Percentiles rank a stretch among this genome's conserved stretches.
Conservation (phyloP, 2,113 vertebrate genomes). For the Sinocyclocheilus grahami region DNA sequence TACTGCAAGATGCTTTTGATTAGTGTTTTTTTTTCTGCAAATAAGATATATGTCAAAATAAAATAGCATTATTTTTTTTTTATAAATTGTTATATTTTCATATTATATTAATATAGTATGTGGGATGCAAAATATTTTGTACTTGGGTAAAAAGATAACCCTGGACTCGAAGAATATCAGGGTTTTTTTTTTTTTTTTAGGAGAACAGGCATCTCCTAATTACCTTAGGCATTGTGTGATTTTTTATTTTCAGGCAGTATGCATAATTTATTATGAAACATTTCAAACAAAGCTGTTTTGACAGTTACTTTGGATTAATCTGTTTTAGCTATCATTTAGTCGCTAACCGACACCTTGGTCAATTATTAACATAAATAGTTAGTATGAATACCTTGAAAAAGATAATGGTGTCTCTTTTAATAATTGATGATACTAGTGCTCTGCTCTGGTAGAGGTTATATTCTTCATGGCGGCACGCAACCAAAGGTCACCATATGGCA, state of each 20-base stretch:
- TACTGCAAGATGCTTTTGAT: background rate
- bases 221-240: background rate
- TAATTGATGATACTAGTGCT: too few species aligned
- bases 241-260: background rate
- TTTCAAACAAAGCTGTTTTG: background rate
- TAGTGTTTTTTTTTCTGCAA: background rate
- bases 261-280: background rate
- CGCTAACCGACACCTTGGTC: background rate
- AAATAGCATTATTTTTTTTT: too few species aligned
- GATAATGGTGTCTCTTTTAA: too few species aligned
- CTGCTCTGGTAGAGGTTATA: too few species aligned
- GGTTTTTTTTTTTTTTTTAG: too few species aligned
- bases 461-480: too few species aligned
- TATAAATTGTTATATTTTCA: background rate
- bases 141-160: background rate
- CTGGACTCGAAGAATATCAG: too few species aligned
- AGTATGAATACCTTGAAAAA: too few species aligned
- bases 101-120: background rate
- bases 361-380: too few species aligned
- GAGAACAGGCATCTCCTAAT: background rate
- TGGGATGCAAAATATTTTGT: background rate
- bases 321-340: conserved; percentile 20
- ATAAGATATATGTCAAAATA: background rate
- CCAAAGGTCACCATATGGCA: too few species aligned
- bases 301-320: background rate